Evolutionary conservation across 1,140 invertebrate genomes (phyloP).

Genomic region (Philaenus spumarius): DNA sequence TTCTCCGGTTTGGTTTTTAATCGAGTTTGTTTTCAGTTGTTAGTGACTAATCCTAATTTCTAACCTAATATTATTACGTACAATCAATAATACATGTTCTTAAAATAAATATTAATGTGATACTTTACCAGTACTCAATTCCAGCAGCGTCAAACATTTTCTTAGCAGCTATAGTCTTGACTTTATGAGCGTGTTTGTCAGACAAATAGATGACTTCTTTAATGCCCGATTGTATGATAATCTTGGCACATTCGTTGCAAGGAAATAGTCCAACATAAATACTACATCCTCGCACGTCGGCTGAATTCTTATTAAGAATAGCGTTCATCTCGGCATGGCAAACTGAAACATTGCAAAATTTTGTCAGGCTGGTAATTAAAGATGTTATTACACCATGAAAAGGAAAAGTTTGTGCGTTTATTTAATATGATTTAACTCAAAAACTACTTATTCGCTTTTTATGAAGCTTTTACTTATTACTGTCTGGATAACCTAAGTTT

Average conservation of each 20-base stretch:
- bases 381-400: no score
- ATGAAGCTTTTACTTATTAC: no score
- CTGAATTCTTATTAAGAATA: slow-evolving; percentile 82
- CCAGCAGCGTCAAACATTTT: slow-evolving; percentile 71
- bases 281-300: slow-evolving; percentile 66
- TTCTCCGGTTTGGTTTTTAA: no score
- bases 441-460: no score
- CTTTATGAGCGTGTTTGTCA: slow-evolving; percentile 67
- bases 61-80: no score
- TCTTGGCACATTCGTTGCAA: slow-evolving; percentile 94
- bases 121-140: slow-evolving; percentile 53
- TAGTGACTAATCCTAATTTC: no score
- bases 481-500: no score
- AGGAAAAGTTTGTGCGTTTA: no score
- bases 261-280: slow-evolving; percentile 88
- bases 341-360: slow-evolving; percentile 58
- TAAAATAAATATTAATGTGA: background rate
- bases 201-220: slow-evolving; percentile 70
- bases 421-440: no score
- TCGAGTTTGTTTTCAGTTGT: no score
- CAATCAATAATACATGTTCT: no score
- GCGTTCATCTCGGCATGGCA: slow-evolving; percentile 98
- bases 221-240: slow-evolving; percentile 95
- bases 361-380: no score
- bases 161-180: slow-evolving; percentile 62